Evolutionary conservation across 2,113 vertebrate species (phyloP).

Genomic region (Xerus inauris): DNA sequence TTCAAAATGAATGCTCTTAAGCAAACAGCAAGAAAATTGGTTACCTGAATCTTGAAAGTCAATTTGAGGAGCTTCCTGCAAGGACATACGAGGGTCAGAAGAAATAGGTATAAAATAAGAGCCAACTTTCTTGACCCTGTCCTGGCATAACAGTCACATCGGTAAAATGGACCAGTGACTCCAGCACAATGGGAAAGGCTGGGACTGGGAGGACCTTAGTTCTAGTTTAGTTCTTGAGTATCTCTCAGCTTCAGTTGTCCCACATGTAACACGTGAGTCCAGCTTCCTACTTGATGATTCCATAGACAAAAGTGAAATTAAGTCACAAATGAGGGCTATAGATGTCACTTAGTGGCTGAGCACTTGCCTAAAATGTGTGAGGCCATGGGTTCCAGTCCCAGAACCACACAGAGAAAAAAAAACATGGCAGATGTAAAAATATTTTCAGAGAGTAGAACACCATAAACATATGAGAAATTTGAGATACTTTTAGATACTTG

Average conservation of each 20-base stretch:
- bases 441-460: not conserved
- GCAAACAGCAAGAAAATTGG: slow-evolving; percentile 75
- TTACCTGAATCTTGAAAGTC: slow-evolving; percentile 72
- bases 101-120: slow-evolving; percentile 56
- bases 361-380: not conserved
- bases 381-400: too few relatives aligned
- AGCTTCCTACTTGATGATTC: not conserved
- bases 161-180: not conserved
- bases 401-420: not conserved
- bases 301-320: not conserved
- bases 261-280: not conserved
- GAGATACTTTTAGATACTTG: not conserved
- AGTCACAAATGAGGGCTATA: not conserved
- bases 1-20: slow-evolving; percentile 77
- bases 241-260: not conserved
- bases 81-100: slow-evolving; percentile 72
- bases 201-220: not conserved
- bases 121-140: slow-evolving; percentile 29
- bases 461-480: not conserved
- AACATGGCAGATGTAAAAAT: not conserved
- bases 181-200: not conserved
- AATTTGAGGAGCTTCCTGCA: slow-evolving; percentile 54
- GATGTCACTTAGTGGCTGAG: not conserved
- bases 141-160: not conserved
- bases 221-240: not conserved